Evolutionary conservation across 2,888 invertebrate species (phyloP), one percentile per base, ranked within the genome.

Genomic region (Sceliomorpha sp.): DNA sequence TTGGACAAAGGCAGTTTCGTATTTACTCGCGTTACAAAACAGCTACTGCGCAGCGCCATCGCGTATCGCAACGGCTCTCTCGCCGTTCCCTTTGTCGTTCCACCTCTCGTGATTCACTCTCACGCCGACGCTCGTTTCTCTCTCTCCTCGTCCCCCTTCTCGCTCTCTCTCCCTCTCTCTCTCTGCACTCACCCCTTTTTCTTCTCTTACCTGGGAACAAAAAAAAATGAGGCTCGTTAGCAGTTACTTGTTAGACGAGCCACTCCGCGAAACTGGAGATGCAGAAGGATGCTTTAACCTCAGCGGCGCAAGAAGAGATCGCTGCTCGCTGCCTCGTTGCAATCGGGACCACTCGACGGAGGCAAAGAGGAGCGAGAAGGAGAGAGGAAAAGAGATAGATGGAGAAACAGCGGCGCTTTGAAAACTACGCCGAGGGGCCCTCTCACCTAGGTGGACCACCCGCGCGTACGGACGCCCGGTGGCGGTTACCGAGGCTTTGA

Each of bases 171-270:
- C n/a, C n/a, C n/a, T n/a, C n/a, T n/a, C n/a, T n/a, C n/a, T n/a
- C n/a, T n/a, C n/a, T n/a, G n/a, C n/a, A n/a, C n/a, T n/a, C n/a
- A n/a, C n/a, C n/a, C n/a, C n/a, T n/a, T n/a, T n/a, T n/a, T n/a
- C n/a, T n/a, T n/a, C n/a, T 58, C 34, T 15, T 26, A 13, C 10
- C 60, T 40, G 20, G n/a, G n/a, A n/a, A n/a, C 48, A 40, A 36
- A 42, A 70, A 48, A 74, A 74, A 74, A 70, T 72, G 62, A 62
- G 72, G 74, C 77, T 80, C 74, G 76, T 78, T 78, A 80, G 72
- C 64, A 72, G 69, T 64, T 69, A 80, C 75, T 80, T 77, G 77
- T 78, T 79, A 78, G 73, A 62, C 69, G 53, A 48, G 51, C 60
- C 68, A 75, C 76, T 77, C 72, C 40, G 51, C 66, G 72, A 75